Percentiles rank a stretch among this genome's conserved stretches.
These are phyloP conservation scores for Trematomus loennbergii DNA, from an alignment of 2,113 vertebrate species.

Conservation along the genomic window DNA sequence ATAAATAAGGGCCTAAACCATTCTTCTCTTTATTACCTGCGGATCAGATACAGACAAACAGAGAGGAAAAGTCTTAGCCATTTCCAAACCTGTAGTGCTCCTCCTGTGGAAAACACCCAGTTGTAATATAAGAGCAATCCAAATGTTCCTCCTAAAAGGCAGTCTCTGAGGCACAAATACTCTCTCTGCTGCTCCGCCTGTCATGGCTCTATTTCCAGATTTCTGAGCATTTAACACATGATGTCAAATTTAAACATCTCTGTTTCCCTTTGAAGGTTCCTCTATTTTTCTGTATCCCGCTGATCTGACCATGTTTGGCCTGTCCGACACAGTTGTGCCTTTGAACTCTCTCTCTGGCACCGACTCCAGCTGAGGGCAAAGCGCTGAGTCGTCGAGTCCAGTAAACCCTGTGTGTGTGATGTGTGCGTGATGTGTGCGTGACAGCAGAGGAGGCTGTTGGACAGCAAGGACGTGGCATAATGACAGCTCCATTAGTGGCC, in stretches of 20 bases:
- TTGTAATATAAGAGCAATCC: neutral
- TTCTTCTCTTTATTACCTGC: constrained; percentile 15
- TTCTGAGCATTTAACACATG: constrained; percentile 12
- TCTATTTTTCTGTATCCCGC: constrained; percentile 28
- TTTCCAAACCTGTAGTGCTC: constrained; percentile 8
- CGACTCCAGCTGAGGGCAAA: constrained; percentile 55
- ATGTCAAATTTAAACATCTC: constrained; percentile 34
- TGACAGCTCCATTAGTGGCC: constrained; percentile 77
- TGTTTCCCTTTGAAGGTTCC: constrained; percentile 33
- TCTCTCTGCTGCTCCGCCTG: constrained; percentile 4
- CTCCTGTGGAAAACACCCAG: constrained; percentile 3
- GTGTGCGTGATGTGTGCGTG: constrained; percentile 60
- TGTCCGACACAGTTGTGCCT: constrained; percentile 54
- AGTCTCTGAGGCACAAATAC: constrained; percentile 8
- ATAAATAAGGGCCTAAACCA: constrained; percentile 22
- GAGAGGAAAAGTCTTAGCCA: neutral
- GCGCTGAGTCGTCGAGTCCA: constrained; percentile 63
- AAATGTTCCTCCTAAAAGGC: constrained; percentile 20
- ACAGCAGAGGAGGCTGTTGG: constrained; percentile 70
- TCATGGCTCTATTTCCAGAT: constrained; percentile 25
- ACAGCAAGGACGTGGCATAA: constrained; percentile 66
- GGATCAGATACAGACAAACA: constrained; percentile 6
- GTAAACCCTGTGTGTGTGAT: constrained; percentile 51
- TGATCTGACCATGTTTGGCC: constrained; percentile 36
- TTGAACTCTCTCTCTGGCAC: constrained; percentile 52